Evolutionary conservation across 2,888 invertebrate species (phyloP).

Genomic region (Lathronympha strigana): DNA sequence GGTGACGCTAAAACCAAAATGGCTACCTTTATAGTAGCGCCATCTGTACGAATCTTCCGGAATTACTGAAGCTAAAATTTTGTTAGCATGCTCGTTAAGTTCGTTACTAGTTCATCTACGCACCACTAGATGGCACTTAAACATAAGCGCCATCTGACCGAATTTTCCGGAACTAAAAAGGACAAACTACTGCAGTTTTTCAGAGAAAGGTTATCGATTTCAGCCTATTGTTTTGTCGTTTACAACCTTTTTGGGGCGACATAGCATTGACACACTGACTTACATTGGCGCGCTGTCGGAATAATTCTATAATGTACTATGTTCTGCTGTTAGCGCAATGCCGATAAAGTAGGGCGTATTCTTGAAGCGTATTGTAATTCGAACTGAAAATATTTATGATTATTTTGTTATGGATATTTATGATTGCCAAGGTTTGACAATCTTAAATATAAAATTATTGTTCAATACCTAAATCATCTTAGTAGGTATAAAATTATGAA

Average conservation of each 20-base stretch:
- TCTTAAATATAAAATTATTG: neutral
- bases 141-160: slow-evolving; percentile 10
- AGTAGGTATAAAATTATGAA: too few species aligned
- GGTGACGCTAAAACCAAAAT: slow-evolving; percentile 17
- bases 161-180: slow-evolving; percentile 28
- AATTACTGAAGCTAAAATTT: neutral
- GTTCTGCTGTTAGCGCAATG: slow-evolving; percentile 20
- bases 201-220: slow-evolving; percentile 31
- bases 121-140: slow-evolving; percentile 18
- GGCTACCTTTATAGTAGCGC: neutral
- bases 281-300: slow-evolving; percentile 18
- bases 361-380: neutral
- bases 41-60: slow-evolving; percentile 21
- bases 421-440: too few species aligned
- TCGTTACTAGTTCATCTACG: neutral
- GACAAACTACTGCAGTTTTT: slow-evolving; percentile 17
- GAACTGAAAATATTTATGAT: neutral
- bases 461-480: too few species aligned
- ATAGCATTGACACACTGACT: slow-evolving; percentile 35
- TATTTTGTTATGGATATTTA: too few species aligned
- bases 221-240: slow-evolving; percentile 29
- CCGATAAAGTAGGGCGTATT: neutral
- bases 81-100: neutral
- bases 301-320: slow-evolving; percentile 25
- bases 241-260: slow-evolving; percentile 9